Evolutionary conservation across 2,797 vertebrate genomes (phyloP).

Genomic region (Poecilia picta): DNA sequence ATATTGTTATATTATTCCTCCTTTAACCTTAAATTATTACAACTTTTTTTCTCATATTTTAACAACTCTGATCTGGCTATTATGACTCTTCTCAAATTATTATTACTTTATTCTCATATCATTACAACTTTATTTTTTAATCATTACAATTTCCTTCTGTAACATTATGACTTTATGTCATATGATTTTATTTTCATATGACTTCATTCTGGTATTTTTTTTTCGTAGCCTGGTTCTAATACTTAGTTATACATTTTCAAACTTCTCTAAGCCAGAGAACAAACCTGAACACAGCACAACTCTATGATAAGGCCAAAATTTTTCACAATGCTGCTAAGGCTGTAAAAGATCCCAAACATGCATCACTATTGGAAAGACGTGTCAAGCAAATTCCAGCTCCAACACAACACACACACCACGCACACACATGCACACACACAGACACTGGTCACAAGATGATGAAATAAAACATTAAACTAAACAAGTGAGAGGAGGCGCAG

Average conservation of each 20-base stretch:
- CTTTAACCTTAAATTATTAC: too few species aligned
- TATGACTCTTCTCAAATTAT: too few species aligned
- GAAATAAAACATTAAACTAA: constrained; percentile 71
- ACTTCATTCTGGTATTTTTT: not conserved
- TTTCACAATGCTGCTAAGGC: not conserved
- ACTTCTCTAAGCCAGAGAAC: not conserved
- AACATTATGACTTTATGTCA: not conserved
- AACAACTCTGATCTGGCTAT: too few species aligned
- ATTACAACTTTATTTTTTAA: too few species aligned
- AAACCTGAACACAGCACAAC: not conserved
- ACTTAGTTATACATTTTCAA: not conserved
- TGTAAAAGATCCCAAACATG: not conserved
- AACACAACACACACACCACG: not conserved
- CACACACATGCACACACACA: constrained; percentile 12
- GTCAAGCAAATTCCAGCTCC: not conserved
- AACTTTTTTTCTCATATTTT: too few species aligned
- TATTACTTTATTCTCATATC: too few species aligned
- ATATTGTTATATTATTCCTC: too few species aligned
- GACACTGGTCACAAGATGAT: constrained; percentile 52
- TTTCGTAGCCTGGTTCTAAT: not conserved
- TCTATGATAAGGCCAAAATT: not conserved
- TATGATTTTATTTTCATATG: too few species aligned
- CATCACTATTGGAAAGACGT: not conserved
- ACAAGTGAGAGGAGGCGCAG: constrained; percentile 65
- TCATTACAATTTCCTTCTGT: not conserved